A percentile compares a stretch with the other conserved stretches of the same genome.
Conservation (phyloP, 2,797 vertebrate species). For the Sebastes oblongus region DNA sequence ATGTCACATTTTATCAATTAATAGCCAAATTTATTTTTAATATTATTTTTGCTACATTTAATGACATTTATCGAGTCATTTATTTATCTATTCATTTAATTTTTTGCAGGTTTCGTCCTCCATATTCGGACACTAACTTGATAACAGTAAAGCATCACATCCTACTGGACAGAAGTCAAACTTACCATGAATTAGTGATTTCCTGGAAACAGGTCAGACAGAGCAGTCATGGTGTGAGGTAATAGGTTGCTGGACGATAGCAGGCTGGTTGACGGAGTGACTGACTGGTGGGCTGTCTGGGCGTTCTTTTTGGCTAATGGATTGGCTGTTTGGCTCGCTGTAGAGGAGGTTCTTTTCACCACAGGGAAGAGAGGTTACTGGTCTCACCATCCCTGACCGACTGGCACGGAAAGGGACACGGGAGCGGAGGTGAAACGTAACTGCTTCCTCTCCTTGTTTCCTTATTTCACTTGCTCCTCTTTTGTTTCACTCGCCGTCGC, state of each 20-base stretch:
- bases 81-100: too few species aligned
- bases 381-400: conserved; percentile 78
- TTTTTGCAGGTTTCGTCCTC: too few species aligned
- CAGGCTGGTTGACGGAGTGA: conserved; percentile 65
- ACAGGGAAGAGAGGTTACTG: conserved; percentile 49
- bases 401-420: conserved; percentile 29
- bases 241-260: conserved; percentile 70
- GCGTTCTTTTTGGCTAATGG: conserved; percentile 28
- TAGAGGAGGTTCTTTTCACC: conserved; percentile 57
- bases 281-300: conserved; percentile 51
- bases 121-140: not conserved
- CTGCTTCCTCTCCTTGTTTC: conserved; percentile 30
- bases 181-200: conserved; percentile 86
- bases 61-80: too few species aligned
- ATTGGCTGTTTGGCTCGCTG: conserved; percentile 45
- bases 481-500: conserved; percentile 17
- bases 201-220: conserved; percentile 75
- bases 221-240: conserved; percentile 81
- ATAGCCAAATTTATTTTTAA: too few species aligned
- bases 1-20: too few species aligned
- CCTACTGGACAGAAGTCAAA: conserved; percentile 2
- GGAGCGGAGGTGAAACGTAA: conserved; percentile 33
- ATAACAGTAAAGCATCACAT: not conserved
- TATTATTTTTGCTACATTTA: too few species aligned
- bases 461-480: conserved; percentile 19